A percentile compares a stretch with the other conserved stretches of the same genome.
Conservation (phyloP, 1,140 invertebrate genomes). For the Saxidomus purpurata region DNA sequence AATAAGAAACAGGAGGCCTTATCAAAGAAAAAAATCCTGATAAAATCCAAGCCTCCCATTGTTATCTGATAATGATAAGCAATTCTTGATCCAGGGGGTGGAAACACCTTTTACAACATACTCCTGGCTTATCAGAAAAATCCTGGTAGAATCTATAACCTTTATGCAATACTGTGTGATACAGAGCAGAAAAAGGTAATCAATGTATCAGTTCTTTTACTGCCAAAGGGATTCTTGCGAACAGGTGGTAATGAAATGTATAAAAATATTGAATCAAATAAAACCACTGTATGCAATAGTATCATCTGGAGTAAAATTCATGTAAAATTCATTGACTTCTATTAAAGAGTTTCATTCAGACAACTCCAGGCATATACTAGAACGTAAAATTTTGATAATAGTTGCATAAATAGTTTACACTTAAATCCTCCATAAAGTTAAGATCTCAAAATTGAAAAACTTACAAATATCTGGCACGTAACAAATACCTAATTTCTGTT, state of each 20-base stretch:
- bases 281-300: too few species aligned
- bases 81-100: constrained; percentile 2
- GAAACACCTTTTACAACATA: not conserved
- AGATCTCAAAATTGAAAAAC: too few species aligned
- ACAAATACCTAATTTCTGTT: too few species aligned
- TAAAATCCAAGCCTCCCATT: constrained; percentile 39
- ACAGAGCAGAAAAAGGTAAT: not conserved
- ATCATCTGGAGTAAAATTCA: too few species aligned
- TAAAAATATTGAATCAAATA: too few species aligned
- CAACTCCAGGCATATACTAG: too few species aligned
- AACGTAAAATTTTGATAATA: too few species aligned
- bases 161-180: constrained; percentile 27
- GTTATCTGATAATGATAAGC: constrained; percentile 38
- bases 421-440: too few species aligned
- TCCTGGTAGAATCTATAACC: not conserved
- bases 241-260: not conserved
- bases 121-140: not conserved
- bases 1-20: constrained; percentile 3
- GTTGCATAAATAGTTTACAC: too few species aligned
- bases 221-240: not conserved
- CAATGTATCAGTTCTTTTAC: constrained; percentile 30
- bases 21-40: constrained; percentile 3
- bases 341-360: too few species aligned
- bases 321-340: too few species aligned
- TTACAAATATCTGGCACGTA: too few species aligned